Percentiles rank a stretch among this genome's conserved stretches.
phyloP scores from a whole-genome alignment of 30 jellyfish, hydroid and myxozoan species.

The Calvadosia cruxmelitensis region DNA sequence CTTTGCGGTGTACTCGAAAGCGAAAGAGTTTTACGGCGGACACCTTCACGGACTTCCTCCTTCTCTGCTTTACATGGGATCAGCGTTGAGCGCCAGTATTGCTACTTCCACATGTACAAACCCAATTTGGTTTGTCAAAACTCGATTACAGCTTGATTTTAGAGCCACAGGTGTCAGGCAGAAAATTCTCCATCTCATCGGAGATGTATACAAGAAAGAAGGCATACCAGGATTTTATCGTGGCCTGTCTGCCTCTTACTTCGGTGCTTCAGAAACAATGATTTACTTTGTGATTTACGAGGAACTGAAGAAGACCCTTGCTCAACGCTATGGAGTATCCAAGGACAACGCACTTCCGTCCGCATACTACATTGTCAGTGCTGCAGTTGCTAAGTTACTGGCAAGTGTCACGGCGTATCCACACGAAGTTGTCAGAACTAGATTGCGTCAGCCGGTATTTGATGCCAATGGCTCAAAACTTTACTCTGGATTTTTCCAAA shows the following conservation, averaged over 20 bases:
- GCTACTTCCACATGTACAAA: constrained; percentile 69
- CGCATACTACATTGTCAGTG: constrained; percentile 28
- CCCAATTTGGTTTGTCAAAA: constrained; percentile 92
- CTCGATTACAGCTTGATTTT: constrained; percentile 69
- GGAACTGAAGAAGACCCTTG: constrained; percentile 51
- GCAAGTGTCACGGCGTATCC: constrained; percentile 69
- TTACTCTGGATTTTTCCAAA: constrained; percentile 47
- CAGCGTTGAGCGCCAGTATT: constrained; percentile 83
- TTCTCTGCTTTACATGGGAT: constrained; percentile 9
- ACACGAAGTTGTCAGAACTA: constrained; percentile 82
- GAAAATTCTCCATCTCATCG: constrained; percentile 20
- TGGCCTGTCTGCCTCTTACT: constrained; percentile 95
- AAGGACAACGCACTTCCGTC: constrained; percentile 29
- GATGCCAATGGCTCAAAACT: constrained; percentile 39
- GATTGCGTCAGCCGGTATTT: constrained; percentile 53
- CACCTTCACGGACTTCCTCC: not conserved
- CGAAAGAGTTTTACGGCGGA: constrained; percentile 39
- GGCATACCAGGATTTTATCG: constrained; percentile 88
- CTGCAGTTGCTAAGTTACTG: constrained; percentile 43
- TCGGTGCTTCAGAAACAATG: constrained; percentile 87
- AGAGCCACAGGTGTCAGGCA: constrained; percentile 16
- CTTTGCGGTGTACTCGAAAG: constrained; percentile 71
- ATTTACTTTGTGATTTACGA: constrained; percentile 92
- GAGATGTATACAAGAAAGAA: constrained; percentile 33
- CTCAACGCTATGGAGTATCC: constrained; percentile 2